phyloP scores from a whole-genome alignment of 2,888 invertebrate species.

The Caenorhabditis zanzibari region DNA sequence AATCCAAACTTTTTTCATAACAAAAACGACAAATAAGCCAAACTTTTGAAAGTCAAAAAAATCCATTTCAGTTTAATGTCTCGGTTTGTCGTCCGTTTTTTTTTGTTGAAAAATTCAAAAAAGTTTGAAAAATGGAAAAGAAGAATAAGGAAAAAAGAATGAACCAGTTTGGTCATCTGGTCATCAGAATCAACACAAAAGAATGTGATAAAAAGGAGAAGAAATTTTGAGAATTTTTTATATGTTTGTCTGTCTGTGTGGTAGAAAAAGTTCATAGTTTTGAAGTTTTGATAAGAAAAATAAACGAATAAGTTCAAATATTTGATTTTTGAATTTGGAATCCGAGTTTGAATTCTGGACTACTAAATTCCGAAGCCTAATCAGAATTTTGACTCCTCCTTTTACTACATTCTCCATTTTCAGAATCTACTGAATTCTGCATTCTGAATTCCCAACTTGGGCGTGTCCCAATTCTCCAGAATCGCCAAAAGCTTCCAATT shows the following conservation, averaged over 20 bases:
- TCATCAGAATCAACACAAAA: constrained; percentile 14
- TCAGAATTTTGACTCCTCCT: background rate
- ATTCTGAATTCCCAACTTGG: constrained; percentile 14
- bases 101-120: background rate
- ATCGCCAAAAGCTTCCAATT: background rate
- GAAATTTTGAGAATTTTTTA: constrained; percentile 2
- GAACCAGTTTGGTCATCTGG: constrained; percentile 35
- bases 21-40: constrained; percentile 8
- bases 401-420: background rate
- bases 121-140: constrained; percentile 5
- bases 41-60: constrained; percentile 33
- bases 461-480: constrained; percentile 14
- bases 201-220: constrained; percentile 8
- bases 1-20: constrained; percentile 20
- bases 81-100: constrained; percentile 27
- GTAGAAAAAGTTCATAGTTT: background rate
- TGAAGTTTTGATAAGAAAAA: background rate
- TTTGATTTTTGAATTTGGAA: no score
- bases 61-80: constrained; percentile 25
- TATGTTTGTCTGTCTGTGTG: background rate
- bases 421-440: background rate
- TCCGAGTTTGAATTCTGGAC: no score
- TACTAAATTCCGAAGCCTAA: no score
- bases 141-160: constrained; percentile 7
- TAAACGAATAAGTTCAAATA: background rate